phyloP scores from a whole-genome alignment of 2,113 vertebrate species.

The Aplodontia rufa region DNA sequence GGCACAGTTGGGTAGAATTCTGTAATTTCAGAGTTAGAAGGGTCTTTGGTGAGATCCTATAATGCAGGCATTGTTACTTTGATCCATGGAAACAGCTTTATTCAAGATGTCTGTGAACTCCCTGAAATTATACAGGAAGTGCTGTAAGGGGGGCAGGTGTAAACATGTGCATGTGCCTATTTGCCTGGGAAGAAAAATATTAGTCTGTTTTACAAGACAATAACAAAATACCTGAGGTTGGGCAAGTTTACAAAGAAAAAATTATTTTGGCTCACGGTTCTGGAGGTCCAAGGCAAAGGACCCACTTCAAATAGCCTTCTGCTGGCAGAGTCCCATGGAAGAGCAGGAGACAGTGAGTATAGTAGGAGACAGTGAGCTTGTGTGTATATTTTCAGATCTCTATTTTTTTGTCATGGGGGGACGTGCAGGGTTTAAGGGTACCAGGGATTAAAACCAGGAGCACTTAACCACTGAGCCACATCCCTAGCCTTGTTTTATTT shows the following conservation, averaged over 20 bases:
- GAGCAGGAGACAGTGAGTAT: no score
- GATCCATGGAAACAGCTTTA: not conserved
- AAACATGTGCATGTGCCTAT: not conserved
- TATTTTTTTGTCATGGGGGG: no score
- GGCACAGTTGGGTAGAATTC: not conserved
- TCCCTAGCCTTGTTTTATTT: no score
- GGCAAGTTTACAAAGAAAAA: not conserved
- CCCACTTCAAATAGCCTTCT: not conserved
- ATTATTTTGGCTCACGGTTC: not conserved
- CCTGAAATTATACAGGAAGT: not conserved
- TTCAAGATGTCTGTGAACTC: not conserved
- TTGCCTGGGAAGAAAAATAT: not conserved
- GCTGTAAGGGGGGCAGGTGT: accelerated
- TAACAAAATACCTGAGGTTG: not conserved
- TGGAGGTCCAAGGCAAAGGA: not conserved
- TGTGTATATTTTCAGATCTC: not conserved
- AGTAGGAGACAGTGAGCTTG: no score
- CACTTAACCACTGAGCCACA: no score
- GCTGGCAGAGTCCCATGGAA: not conserved
- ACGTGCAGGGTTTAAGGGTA: no score
- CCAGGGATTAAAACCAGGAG: no score
- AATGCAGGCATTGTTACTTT: not conserved
- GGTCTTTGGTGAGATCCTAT: not conserved
- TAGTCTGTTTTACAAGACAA: not conserved
- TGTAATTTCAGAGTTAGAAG: not conserved